Percentiles rank a stretch among this genome's conserved stretches.
Evolutionary conservation across 2,113 vertebrate genomes (phyloP).

Genomic region (Cairina moschata): DNA sequence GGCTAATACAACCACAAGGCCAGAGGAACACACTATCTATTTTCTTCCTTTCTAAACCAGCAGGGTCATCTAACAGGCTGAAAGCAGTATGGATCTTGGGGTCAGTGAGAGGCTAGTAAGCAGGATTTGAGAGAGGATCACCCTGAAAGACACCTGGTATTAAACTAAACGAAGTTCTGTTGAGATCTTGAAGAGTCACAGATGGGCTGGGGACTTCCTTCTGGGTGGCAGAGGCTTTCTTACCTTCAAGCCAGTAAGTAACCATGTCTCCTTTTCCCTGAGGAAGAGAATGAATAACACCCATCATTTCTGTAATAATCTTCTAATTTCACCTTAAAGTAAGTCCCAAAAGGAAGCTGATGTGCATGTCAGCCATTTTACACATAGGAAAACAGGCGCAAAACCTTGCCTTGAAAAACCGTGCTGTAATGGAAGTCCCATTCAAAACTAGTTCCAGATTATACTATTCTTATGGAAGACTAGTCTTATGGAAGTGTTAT

Average conservation of each 20-base stretch:
- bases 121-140: constrained; percentile 44
- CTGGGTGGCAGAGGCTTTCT: constrained; percentile 50
- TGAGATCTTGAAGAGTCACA: constrained; percentile 7
- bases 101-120: constrained; percentile 12
- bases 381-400: not conserved
- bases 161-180: constrained; percentile 39
- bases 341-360: not conserved
- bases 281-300: not conserved
- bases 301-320: not conserved
- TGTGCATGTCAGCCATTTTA: not conserved
- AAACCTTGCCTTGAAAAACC: not conserved
- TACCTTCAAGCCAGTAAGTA: constrained; percentile 86
- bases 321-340: not conserved
- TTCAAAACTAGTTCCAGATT: too few relatives aligned
- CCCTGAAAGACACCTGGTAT: constrained; percentile 71
- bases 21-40: not conserved
- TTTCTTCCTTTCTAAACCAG: not conserved
- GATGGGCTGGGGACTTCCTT: constrained; percentile 36
- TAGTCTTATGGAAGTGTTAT: not conserved
- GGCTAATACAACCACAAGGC: not conserved
- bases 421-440: not conserved
- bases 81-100: not conserved
- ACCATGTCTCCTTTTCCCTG: constrained; percentile 88
- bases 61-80: not conserved
- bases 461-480: too few relatives aligned